Evolutionary conservation across 1,140 invertebrate species (phyloP), one percentile per base, ranked within the genome.

Genomic region (Cherax destructor): DNA sequence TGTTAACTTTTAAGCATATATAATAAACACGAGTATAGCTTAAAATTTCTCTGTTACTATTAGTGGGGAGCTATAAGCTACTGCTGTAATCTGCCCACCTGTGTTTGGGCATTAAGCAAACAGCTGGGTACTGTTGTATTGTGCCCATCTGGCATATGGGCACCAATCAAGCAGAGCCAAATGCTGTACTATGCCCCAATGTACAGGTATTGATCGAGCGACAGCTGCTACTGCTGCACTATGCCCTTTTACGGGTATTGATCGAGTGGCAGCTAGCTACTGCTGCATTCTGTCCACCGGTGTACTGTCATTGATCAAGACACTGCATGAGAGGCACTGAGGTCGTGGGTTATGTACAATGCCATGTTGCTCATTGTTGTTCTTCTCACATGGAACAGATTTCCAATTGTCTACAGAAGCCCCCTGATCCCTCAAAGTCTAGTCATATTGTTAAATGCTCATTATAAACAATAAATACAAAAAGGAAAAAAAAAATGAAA

Each of bases 291-390:
- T 61, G 65, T 65, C 69, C 83, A 85, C 69, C 83, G 13, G 50
- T n/a, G 9, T 76, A 56, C 50, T 65, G 83, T 65, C 69, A 85
- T 65, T 65, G 18, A 50, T 85, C 83, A 85, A 85, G 83, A 85
- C 83, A 85, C 83, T 85, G 83, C 83, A 85, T 85, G 41, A 74
- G 83, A 85, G 83, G 83, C 83, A 85, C 83, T 85, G 83, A 85
- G 83, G 83, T 85, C 65, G 74, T 24, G 49, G 24, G 49, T 52
- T 85, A 85, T 85, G 83, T 85, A 85, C 83, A 85, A 85, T 85
- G 83, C 83, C 83, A 85, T 61, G 65, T 41, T 74, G 61, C 41
- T 85, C 49, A 69, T 85, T n/a, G 61, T 85, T 56, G 21, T 81
- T 7, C 11, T 81, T 59, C 13, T 56, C 50, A 30, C 47, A 74